Percentiles rank a stretch among this genome's conserved stretches.
phyloP scores from a whole-genome alignment of 2,888 invertebrate species.

The Caradrina kadenii region DNA sequence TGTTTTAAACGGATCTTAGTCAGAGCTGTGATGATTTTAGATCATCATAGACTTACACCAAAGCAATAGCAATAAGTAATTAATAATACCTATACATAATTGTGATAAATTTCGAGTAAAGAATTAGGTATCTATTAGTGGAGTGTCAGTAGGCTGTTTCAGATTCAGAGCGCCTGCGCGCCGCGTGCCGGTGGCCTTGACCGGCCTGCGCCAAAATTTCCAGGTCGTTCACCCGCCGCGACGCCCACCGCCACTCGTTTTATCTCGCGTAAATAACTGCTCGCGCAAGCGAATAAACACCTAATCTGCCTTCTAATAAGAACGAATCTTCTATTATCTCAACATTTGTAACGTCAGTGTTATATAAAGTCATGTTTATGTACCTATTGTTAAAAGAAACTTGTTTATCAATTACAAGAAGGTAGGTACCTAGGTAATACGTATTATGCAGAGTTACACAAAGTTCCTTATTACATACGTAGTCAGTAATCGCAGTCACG shows the following conservation, averaged over 20 bases:
- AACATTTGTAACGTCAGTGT: slow-evolving; percentile 68
- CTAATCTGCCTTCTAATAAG: slow-evolving; percentile 62
- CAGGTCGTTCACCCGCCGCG: slow-evolving; percentile 87
- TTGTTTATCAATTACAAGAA: slow-evolving; percentile 86
- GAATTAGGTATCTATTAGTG: slow-evolving; percentile 5
- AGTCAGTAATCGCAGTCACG: slow-evolving; percentile 35
- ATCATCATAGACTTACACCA: not conserved
- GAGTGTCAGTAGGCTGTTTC: slow-evolving; percentile 66
- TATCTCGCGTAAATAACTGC: slow-evolving; percentile 85
- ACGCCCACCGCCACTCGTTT: slow-evolving; percentile 87
- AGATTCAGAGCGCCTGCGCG: slow-evolving; percentile 79
- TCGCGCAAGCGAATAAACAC: slow-evolving; percentile 70
- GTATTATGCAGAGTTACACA: slow-evolving; percentile 72
- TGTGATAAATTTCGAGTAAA: slow-evolving; percentile 24
- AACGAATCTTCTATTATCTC: slow-evolving; percentile 59
- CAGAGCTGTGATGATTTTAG: too few species aligned
- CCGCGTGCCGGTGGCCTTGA: slow-evolving; percentile 85
- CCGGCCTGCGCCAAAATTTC: slow-evolving; percentile 90
- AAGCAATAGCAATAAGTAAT: not conserved
- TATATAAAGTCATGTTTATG: slow-evolving; percentile 86
- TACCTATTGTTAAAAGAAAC: slow-evolving; percentile 85
- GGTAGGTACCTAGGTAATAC: slow-evolving; percentile 68
- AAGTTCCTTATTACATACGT: slow-evolving; percentile 62
- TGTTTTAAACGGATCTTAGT: slow-evolving; percentile 4
- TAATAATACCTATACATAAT: not conserved